These are phyloP conservation scores for Columbina picui DNA, from an alignment of 2,113 vertebrate genomes.

Conservation along the genomic window DNA sequence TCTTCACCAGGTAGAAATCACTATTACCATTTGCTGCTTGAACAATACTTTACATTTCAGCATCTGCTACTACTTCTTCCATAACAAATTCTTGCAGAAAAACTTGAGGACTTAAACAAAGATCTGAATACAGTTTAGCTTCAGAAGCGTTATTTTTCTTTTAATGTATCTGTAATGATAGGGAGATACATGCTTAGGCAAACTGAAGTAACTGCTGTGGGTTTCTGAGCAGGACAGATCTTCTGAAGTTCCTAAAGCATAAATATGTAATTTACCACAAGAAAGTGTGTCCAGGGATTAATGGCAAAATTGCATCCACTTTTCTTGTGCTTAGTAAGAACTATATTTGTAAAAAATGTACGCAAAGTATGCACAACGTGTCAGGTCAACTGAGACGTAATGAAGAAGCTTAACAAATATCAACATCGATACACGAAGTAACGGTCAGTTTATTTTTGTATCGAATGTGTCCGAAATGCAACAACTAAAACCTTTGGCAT, in stretches of 20 bases:
- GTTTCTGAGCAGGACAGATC: not conserved
- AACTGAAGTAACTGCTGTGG: slow-evolving; percentile 6
- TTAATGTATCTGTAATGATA: rapidly evolving
- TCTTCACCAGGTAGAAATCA: slow-evolving; percentile 16
- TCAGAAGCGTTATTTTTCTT: not conserved
- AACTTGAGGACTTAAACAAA: not conserved
- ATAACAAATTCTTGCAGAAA: not conserved
- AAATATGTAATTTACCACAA: not conserved
- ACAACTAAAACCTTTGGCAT: slow-evolving; percentile 21
- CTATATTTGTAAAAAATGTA: not conserved
- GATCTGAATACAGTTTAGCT: not conserved
- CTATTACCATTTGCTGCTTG: slow-evolving; percentile 21
- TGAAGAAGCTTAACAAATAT: not conserved
- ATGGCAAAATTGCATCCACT: not conserved
- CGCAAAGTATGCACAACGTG: not conserved
- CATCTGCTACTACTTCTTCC: slow-evolving; percentile 28
- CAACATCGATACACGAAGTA: not conserved
- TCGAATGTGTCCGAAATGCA: not conserved
- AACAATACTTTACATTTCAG: not conserved
- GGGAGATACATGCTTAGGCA: not conserved
- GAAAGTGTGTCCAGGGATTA: not conserved
- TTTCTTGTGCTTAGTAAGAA: not conserved
- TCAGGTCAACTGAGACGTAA: not conserved
- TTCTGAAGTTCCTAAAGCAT: not conserved
- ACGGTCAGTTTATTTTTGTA: not conserved